Percentiles rank a stretch among this genome's conserved stretches.
These are phyloP conservation scores for Otolemur crassicaudatus DNA, from an alignment of 2,797 vertebrate species.

Conservation along the genomic window DNA sequence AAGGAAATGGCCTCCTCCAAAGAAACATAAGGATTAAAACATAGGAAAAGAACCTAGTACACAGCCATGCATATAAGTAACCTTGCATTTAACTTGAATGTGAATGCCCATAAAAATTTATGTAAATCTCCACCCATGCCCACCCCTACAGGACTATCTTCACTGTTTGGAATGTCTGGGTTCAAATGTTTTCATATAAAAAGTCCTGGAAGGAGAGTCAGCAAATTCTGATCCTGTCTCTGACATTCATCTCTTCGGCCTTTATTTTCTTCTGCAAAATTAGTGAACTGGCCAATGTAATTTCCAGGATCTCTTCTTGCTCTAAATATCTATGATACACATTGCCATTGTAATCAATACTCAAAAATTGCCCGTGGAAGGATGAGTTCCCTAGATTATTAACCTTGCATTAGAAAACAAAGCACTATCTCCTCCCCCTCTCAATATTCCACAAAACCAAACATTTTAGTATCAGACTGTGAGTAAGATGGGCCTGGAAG, in stretches of 20 bases:
- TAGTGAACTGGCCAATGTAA: not conserved
- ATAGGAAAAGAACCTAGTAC: not conserved
- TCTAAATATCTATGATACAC: not conserved
- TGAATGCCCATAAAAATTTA: not conserved
- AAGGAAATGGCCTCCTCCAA: not conserved
- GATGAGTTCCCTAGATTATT: not conserved
- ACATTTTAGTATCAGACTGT: not conserved
- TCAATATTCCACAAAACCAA: not conserved
- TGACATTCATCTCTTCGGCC: not conserved
- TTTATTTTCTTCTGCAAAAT: constrained; percentile 33
- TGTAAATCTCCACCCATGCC: not conserved
- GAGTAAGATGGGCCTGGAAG: no score
- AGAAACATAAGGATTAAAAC: not conserved
- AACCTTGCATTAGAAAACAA: not conserved
- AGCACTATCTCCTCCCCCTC: not conserved
- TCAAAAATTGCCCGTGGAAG: not conserved
- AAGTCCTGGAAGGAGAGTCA: not conserved
- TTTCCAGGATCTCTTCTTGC: not conserved
- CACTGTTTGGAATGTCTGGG: not conserved
- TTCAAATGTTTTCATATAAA: not conserved
- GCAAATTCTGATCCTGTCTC: not conserved
- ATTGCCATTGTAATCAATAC: not conserved
- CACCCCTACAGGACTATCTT: not conserved
- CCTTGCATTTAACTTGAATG: not conserved
- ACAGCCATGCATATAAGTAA: not conserved